Conservation (phyloP, 2,113 vertebrate species). For the Leucopsar rothschildi region DNA sequence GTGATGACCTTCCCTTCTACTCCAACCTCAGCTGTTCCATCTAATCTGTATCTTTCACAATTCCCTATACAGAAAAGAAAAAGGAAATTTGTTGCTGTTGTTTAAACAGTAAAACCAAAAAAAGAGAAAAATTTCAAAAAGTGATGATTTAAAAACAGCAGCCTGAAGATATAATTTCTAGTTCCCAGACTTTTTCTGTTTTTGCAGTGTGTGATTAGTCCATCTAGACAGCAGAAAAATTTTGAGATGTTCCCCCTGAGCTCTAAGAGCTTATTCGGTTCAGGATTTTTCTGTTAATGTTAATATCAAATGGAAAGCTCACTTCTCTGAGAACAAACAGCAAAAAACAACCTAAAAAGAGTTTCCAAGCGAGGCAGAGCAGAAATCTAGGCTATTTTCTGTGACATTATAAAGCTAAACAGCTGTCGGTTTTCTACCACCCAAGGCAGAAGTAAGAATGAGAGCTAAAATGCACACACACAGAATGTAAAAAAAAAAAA, state of each 20-base stretch:
- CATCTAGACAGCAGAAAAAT: constrained; percentile 65
- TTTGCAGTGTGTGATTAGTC: constrained; percentile 61
- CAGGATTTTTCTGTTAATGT: neutral
- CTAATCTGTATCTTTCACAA: neutral
- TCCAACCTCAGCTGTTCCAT: neutral
- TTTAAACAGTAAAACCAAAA: neutral
- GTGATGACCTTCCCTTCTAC: neutral
- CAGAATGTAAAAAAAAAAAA: neutral
- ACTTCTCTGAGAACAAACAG: neutral
- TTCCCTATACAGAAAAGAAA: neutral
- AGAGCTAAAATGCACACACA: neutral
- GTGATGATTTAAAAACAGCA: neutral
- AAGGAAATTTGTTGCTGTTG: neutral
- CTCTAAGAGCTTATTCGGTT: neutral
- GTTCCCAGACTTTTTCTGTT: neutral
- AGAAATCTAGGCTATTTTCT: neutral
- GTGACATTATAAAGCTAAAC: neutral
- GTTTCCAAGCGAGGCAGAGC: neutral
- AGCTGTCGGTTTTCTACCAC: neutral
- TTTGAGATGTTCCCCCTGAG: neutral
- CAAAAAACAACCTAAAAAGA: neutral
- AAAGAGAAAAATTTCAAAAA: neutral
- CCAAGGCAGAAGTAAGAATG: neutral
- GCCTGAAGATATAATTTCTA: neutral
- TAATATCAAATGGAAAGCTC: neutral